Base-by-base conservation (phyloP, 2,113 vertebrate species). In the Cygnus atratus region DNA sequence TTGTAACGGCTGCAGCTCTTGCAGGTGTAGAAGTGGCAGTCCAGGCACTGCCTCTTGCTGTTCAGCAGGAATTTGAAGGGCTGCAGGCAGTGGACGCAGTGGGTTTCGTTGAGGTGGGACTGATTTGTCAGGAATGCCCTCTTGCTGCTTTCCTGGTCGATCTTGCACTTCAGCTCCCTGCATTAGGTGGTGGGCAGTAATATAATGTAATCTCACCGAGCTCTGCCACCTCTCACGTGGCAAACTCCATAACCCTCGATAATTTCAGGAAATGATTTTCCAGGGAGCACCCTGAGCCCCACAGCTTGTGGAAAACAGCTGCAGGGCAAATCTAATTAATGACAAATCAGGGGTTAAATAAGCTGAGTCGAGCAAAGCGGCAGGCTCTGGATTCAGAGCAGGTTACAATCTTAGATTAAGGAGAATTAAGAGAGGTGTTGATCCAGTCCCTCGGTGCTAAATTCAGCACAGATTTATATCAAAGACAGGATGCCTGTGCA, bases 21-120 rank as follows among this genome's bases (percentile, higher is more conserved):
- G 97, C 99, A 99, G 95, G 97, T 95, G 91, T 97, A 97, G 68
- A 99, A 97, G 33, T 52, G 75, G 61, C 99, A 99, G 96, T 99
- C 98, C 92, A 98, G 97, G 96, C 99, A 99, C 46, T 98, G 98
- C 11, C 96, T 88, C 35, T 97, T 98, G 97, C 98, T 98, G 96
- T 98, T 98, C 52, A 98, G 91, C 37, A 99, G 98, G 95, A 99
- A 98, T 96, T 98, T 98, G 97, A 99, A 99, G 70, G 99, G 98
- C 92, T 98, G 98, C 73, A 99, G 98, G 95, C 99, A 99, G 76
- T 96, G 98, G 72, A 99, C 98, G 2, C 99, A 99, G 97, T 98
- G 98, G 7, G 98, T 98, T 62, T 98, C 97, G 0, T 98, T 98
- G 80, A 99, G 97, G 55, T 98, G 98, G 61, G 96, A 98, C 10